Evolutionary conservation across 2,113 vertebrate genomes (phyloP), one percentile per base, ranked within the genome.

Genomic region (Rhabdornis inornatus): DNA sequence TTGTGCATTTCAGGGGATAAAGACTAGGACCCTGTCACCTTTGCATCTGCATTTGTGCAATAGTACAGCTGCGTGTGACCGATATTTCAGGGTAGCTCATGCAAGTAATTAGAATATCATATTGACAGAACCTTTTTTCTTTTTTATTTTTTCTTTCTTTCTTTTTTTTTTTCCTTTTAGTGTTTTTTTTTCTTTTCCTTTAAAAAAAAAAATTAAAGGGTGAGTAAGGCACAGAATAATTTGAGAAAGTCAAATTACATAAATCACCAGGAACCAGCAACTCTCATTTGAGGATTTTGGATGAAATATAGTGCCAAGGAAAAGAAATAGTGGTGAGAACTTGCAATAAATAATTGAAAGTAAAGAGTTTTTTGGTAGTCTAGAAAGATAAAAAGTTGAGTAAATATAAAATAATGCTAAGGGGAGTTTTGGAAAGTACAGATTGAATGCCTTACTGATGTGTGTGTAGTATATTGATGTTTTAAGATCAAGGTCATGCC

Each of bases 321-420:
- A 92, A 90, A 96, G 83, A 96, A 92, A 86, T 33, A 77, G 27
- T 59, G 30, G 17, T 78, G 47, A 90, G 60, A 84, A 89, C 28
- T 81, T 83, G 30, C 52, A 83, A 64, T 90, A 92, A 77, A 63
- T 89, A 81, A 87, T 78, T 74, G 74, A 82, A 94, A 86, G 33
- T 86, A 90, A 21, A 70, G 89, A 75, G 52, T 52, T 86, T 78
- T 88, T 94, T 56, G 45, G 60, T 68, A 72, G 87, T 49, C 44
- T 50, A 52, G 49, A 79, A 95, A 94, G 53, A 87, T 44, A 80
- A 87, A 27, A 89, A 78, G 27, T 84, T 91, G 69, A 87, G 8
- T 33, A 87, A 82, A 76, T 84, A 68, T 53, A 39, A 82, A 89
- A 76, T 56, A 89, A 81, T 60, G n/a, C 25, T 87, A 75, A 89